Percentiles rank a stretch among this genome's conserved stretches.
Conservation (phyloP, 2,888 invertebrate species). For the Spatulosminthurus flaviceps region DNA sequence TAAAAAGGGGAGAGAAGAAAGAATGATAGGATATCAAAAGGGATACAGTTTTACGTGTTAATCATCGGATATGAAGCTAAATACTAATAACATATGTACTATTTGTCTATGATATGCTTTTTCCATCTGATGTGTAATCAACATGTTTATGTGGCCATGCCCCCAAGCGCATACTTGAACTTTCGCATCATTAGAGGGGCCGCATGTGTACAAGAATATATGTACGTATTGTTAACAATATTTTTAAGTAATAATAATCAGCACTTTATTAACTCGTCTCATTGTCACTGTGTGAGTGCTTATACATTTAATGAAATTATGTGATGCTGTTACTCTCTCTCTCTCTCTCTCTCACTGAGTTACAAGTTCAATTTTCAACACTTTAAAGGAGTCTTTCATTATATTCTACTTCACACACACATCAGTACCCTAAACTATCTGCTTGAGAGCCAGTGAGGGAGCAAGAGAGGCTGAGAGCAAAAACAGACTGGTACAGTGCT, state of each 20-base stretch:
- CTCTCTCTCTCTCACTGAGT: too few species aligned
- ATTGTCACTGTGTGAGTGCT: slow-evolving; percentile 1
- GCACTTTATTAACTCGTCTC: slow-evolving; percentile 14
- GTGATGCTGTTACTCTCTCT: too few species aligned
- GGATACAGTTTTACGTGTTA: slow-evolving; percentile 28
- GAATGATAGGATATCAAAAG: slow-evolving; percentile 15
- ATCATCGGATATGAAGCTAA: slow-evolving; percentile 18
- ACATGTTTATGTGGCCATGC: slow-evolving; percentile 24
- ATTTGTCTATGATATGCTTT: background rate
- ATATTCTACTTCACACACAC: too few species aligned
- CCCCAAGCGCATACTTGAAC: slow-evolving; percentile 18
- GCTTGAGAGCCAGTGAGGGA: too few species aligned
- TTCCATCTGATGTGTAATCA: background rate
- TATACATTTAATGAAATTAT: too few species aligned
- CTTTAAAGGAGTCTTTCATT: too few species aligned
- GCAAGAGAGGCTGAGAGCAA: too few species aligned
- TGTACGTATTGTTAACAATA: slow-evolving; percentile 8
- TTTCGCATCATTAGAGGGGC: slow-evolving; percentile 13
- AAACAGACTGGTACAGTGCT: too few species aligned
- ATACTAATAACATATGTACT: slow-evolving; percentile 16
- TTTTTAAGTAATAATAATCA: slow-evolving; percentile 14
- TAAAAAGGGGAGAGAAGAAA: slow-evolving; percentile 1
- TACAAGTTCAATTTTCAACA: too few species aligned
- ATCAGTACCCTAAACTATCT: too few species aligned
- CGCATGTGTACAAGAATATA: too few species aligned